These are phyloP conservation scores for Emmelina monodactyla DNA, from an alignment of 2,888 invertebrate species.

Conservation along the genomic window DNA sequence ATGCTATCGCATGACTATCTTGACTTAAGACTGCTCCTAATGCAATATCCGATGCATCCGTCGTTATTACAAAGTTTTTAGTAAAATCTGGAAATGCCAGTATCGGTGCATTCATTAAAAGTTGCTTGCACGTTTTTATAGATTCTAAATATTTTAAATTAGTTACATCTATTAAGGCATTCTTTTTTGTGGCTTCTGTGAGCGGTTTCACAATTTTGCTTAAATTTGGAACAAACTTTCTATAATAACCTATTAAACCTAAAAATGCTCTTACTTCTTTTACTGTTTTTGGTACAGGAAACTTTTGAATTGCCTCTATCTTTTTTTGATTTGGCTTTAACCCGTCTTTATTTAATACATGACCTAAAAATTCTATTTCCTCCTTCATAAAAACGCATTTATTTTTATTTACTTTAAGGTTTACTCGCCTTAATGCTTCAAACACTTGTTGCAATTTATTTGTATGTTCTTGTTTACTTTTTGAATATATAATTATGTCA, in stretches of 20 bases:
- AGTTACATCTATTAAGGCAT: constrained; percentile 1
- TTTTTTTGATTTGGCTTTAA: constrained; percentile 15
- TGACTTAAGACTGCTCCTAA: constrained; percentile 9
- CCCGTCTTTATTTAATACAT: constrained; percentile 16
- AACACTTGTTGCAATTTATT: constrained; percentile 14
- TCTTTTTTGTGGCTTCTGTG: constrained; percentile 8
- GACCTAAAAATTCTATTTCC: constrained; percentile 20
- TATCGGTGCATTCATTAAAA: constrained; percentile 10
- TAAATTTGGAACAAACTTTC: constrained; percentile 23
- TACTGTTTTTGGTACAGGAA: constrained; percentile 11
- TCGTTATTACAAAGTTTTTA: constrained; percentile 11
- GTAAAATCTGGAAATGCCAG: constrained; percentile 11
- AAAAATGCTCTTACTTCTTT: constrained; percentile 19
- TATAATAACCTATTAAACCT: constrained; percentile 24
- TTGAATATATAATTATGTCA: constrained; percentile 23
- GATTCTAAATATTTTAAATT: constrained; percentile 8
- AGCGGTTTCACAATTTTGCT: constrained; percentile 16
- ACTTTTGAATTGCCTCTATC: constrained; percentile 12
- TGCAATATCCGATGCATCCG: constrained; percentile 10
- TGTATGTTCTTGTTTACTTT: constrained; percentile 14
- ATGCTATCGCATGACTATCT: constrained; percentile 11
- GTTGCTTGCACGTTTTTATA: constrained; percentile 7
- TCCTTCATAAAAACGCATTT: constrained; percentile 11
- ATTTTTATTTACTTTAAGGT: constrained; percentile 7
- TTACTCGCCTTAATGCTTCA: constrained; percentile 8